A percentile compares a stretch with the other conserved stretches of the same genome.
phyloP scores from a whole-genome alignment of 2,888 invertebrate species.

The Nyleta sp. region DNA sequence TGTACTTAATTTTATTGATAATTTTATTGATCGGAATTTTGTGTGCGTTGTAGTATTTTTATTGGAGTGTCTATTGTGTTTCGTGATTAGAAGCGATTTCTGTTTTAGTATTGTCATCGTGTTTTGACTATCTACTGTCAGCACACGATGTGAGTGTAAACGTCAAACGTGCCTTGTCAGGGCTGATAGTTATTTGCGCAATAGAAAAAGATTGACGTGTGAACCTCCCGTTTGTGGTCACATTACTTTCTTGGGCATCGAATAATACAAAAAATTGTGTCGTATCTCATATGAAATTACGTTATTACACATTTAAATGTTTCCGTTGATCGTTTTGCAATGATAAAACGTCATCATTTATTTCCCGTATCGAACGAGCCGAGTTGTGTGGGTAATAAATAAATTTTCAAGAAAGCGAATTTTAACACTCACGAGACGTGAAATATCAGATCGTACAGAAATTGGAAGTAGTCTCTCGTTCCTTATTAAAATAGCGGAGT shows the following conservation, averaged over 20 bases:
- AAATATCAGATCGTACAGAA: slow-evolving; percentile 68
- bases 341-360: slow-evolving; percentile 25
- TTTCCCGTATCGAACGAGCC: background rate
- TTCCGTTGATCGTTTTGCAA: background rate
- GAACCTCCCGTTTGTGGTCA: slow-evolving; percentile 76
- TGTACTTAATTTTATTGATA: no score
- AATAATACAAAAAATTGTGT: background rate
- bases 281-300: no score
- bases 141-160: slow-evolving; percentile 18
- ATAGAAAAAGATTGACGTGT: slow-evolving; percentile 77
- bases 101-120: slow-evolving; percentile 49
- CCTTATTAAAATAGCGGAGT: slow-evolving; percentile 74
- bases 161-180: slow-evolving; percentile 58
- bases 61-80: no score
- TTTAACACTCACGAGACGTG: slow-evolving; percentile 45
- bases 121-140: slow-evolving; percentile 53
- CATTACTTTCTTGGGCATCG: slow-evolving; percentile 47
- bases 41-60: no score
- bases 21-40: no score
- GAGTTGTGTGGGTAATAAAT: slow-evolving; percentile 44
- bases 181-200: slow-evolving; percentile 60
- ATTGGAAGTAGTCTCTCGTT: slow-evolving; percentile 70
- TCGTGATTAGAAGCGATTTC: slow-evolving; percentile 10
- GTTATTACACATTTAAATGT: background rate
- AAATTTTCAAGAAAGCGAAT: slow-evolving; percentile 59